Conservation (phyloP, 64 coral and sea anemone species). For the Montipora capricornis region DNA sequence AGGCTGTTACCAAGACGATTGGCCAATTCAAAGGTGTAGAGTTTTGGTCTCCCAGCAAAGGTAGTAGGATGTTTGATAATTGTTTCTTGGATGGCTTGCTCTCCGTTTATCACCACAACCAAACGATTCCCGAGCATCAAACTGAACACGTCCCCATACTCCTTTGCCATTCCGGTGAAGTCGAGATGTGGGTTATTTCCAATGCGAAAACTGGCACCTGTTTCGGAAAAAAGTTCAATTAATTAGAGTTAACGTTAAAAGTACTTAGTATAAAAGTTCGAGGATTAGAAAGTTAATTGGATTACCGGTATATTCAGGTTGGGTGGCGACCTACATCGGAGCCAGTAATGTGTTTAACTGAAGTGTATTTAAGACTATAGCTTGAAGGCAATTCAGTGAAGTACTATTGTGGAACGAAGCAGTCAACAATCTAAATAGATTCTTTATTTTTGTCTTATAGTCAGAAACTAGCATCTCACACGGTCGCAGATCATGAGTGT, state of each 20-base stretch:
- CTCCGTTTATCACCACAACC: conserved; percentile 74
- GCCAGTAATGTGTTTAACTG: too few relatives aligned
- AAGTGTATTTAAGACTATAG: too few relatives aligned
- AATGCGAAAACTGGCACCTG: conserved; percentile 77
- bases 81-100: conserved; percentile 53
- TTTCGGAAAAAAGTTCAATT: background rate
- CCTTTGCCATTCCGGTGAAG: conserved; percentile 57
- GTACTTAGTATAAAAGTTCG: background rate
- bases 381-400: too few relatives aligned
- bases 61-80: conserved; percentile 64
- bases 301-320: too few relatives aligned
- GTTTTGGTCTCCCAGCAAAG: conserved; percentile 63
- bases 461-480: too few relatives aligned
- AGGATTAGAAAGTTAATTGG: too few relatives aligned
- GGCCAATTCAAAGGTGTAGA: conserved; percentile 7
- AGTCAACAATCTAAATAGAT: too few relatives aligned
- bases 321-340: too few relatives aligned
- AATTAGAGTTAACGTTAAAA: background rate
- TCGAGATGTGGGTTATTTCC: conserved; percentile 61
- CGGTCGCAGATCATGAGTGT: too few relatives aligned
- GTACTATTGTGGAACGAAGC: too few relatives aligned
- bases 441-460: too few relatives aligned
- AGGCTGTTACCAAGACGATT: background rate
- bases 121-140: conserved; percentile 67
- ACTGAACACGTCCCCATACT: conserved; percentile 76